Percentiles rank a stretch among this genome's conserved stretches.
Conservation (phyloP, 1,140 invertebrate species). For the Trinorchestia longiramus region DNA sequence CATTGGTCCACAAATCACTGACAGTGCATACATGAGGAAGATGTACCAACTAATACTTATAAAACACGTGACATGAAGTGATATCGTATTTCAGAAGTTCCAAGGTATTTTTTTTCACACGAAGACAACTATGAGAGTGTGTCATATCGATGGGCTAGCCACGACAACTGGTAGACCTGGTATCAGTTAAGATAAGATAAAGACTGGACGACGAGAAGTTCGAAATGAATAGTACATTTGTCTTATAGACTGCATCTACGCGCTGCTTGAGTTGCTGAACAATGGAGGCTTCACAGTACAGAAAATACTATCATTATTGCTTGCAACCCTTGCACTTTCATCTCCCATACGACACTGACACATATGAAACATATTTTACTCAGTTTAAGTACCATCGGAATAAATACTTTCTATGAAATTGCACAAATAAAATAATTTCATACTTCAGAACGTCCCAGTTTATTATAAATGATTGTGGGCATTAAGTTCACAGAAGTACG, state of each 20-base stretch:
- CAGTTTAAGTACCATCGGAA: neutral
- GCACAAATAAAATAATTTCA: neutral
- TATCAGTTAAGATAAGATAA: conserved; percentile 2
- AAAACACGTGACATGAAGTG: neutral
- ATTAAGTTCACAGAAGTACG: no score
- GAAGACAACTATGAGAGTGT: neutral
- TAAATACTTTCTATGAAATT: neutral
- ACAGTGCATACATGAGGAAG: neutral
- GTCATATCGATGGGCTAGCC: neutral
- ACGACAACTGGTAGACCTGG: neutral
- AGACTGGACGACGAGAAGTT: neutral
- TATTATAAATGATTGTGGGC: neutral
- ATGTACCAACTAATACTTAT: neutral
- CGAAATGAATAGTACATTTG: neutral
- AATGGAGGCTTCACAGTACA: neutral
- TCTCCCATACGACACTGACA: no score
- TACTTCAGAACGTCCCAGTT: neutral
- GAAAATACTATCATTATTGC: neutral
- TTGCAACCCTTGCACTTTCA: neutral
- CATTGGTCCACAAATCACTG: neutral
- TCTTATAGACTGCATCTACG: neutral
- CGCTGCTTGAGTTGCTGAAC: neutral
- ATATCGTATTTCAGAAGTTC: neutral
- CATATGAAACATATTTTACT: neutral
- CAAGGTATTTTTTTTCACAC: neutral